A percentile compares a stretch with the other conserved stretches of the same genome.
These are phyloP conservation scores for Pollenia griseotomentosa DNA, from an alignment of 2,888 invertebrate genomes.

Conservation along the genomic window DNA sequence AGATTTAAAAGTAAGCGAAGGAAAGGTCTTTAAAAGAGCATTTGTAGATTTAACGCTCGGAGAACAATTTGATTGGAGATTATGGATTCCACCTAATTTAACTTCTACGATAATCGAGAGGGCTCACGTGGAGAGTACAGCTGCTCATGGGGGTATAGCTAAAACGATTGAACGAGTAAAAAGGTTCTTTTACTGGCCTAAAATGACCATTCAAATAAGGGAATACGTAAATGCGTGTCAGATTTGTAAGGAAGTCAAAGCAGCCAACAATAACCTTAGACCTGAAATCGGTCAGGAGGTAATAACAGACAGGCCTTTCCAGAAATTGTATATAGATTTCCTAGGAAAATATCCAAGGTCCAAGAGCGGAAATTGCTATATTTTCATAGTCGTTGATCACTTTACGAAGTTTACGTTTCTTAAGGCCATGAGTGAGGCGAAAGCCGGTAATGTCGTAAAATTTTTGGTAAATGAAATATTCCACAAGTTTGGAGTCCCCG, in stretches of 20 bases:
- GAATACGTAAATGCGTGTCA: background rate
- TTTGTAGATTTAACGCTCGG: background rate
- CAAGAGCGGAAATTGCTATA: background rate
- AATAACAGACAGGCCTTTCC: slow-evolving; percentile 13
- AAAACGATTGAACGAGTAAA: slow-evolving; percentile 1
- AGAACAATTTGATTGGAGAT: background rate
- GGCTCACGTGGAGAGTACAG: background rate
- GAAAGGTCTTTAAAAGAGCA: background rate
- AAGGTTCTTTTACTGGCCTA: slow-evolving; percentile 3
- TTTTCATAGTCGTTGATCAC: background rate
- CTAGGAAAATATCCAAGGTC: slow-evolving; percentile 17
- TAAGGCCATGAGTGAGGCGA: background rate
- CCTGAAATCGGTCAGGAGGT: background rate
- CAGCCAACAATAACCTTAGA: background rate
- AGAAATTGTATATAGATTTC: slow-evolving; percentile 22
- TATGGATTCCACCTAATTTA: background rate
- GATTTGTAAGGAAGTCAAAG: slow-evolving; percentile 23
- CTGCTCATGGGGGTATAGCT: slow-evolving; percentile 3
- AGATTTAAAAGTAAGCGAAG: background rate
- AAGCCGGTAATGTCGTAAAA: too few relatives aligned
- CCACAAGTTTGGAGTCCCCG: slow-evolving; percentile 12
- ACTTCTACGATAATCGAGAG: background rate
- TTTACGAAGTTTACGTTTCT: background rate
- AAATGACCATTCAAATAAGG: background rate
- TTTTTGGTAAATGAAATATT: background rate